These are phyloP conservation scores for Melanotus villosus DNA, from an alignment of 2,888 invertebrate species.

Conservation along the genomic window DNA sequence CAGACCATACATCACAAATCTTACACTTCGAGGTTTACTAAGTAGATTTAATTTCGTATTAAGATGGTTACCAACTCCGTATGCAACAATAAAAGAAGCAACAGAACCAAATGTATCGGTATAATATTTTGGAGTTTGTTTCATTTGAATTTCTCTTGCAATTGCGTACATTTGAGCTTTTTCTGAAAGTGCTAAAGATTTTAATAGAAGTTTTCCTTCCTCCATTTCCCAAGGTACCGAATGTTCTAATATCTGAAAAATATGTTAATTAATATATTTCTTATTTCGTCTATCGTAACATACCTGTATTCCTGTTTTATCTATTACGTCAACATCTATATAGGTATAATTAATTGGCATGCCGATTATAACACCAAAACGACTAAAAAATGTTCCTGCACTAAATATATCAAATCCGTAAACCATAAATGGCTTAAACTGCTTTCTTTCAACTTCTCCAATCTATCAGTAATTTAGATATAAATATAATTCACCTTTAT, in stretches of 20 bases:
- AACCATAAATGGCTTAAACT: constrained; percentile 78
- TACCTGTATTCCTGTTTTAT: constrained; percentile 73
- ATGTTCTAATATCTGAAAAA: constrained; percentile 74
- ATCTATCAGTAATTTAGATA: too few relatives aligned
- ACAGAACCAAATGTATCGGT: constrained; percentile 73
- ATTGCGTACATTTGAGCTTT: constrained; percentile 86
- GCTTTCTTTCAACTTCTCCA: constrained; percentile 67
- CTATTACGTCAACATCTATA: constrained; percentile 70
- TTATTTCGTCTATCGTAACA: too few relatives aligned
- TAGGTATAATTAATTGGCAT: constrained; percentile 82
- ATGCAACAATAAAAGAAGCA: constrained; percentile 69
- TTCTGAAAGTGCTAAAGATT: constrained; percentile 81
- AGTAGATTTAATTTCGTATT: constrained; percentile 74
- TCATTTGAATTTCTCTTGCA: constrained; percentile 80
- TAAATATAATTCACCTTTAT: too few relatives aligned
- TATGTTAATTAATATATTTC: too few relatives aligned
- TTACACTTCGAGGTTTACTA: constrained; percentile 69
- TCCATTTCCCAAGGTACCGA: constrained; percentile 77
- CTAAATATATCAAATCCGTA: constrained; percentile 82
- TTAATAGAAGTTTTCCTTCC: constrained; percentile 74
- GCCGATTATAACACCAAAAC: constrained; percentile 79
- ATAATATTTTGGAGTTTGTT: constrained; percentile 73
- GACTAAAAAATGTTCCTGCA: constrained; percentile 72
- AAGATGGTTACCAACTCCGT: constrained; percentile 69
- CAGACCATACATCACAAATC: constrained; percentile 71